Conservation (phyloP, 64 coral and sea anemone species). For the Dendrophyllia cribrosa region DNA sequence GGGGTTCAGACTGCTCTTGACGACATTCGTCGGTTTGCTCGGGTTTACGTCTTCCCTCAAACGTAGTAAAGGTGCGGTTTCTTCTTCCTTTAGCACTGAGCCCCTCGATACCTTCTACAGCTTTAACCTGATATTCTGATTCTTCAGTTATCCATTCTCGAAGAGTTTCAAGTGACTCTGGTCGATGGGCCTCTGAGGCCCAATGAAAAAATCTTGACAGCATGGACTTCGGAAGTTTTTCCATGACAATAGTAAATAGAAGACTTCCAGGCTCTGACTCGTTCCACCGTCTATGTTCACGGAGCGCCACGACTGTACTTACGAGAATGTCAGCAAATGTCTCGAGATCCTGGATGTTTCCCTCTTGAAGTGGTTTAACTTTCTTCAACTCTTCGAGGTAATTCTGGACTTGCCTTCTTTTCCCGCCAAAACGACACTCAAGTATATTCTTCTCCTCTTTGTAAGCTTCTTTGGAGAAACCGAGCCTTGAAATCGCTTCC, state of each 20-base stretch:
- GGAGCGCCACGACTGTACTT: slow-evolving; percentile 6
- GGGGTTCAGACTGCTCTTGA: not conserved
- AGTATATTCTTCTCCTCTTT: not conserved
- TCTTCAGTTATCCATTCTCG: slow-evolving; percentile 21
- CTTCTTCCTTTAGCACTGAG: not conserved
- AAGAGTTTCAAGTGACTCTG: not conserved
- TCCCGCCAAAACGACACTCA: no score
- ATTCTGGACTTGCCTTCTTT: no score
- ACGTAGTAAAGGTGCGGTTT: not conserved
- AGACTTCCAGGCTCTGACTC: slow-evolving; percentile 15
- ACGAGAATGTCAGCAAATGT: not conserved
- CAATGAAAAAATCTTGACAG: slow-evolving; percentile 34
- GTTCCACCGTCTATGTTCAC: not conserved
- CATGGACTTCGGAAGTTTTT: slow-evolving; percentile 31
- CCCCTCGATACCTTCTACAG: slow-evolving; percentile 3
- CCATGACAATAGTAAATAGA: not conserved
- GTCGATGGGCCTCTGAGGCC: slow-evolving; percentile 13
- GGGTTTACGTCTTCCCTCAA: not conserved
- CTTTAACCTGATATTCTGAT: slow-evolving; percentile 5
- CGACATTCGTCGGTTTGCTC: not conserved
- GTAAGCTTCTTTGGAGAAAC: slow-evolving; percentile 11
- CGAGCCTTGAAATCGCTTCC: slow-evolving; percentile 12
- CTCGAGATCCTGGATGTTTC: no score
- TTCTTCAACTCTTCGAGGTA: no score
- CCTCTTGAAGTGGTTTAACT: no score